Evolutionary conservation across 2,113 vertebrate species (phyloP).

Genomic region (Pachyramphus minor): DNA sequence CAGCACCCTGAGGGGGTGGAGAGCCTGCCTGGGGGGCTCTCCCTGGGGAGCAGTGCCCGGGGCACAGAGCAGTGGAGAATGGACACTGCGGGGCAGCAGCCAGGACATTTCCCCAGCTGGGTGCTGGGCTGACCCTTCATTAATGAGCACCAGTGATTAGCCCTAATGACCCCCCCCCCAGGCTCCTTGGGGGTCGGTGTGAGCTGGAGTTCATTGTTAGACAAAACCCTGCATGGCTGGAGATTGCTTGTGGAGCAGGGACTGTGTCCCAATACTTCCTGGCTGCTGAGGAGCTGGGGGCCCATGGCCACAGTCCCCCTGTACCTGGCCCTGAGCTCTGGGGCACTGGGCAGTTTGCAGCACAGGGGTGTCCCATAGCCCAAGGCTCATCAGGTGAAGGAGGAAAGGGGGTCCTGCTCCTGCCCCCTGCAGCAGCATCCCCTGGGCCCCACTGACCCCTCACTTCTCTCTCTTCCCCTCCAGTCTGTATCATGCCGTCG

Average conservation of each 20-base stretch:
- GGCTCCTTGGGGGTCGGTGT: not conserved
- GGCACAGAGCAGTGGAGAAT: rapidly evolving
- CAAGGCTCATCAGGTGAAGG: rapidly evolving
- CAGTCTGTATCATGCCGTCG: slow-evolving; percentile 78
- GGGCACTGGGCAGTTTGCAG: not conserved
- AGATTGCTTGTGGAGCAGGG: rapidly evolving
- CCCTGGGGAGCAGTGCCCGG: not conserved
- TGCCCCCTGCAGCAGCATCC: not conserved
- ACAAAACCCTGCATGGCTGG: not conserved
- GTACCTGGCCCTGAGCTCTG: rapidly evolving
- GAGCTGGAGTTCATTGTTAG: not conserved
- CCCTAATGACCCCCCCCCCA: not conserved
- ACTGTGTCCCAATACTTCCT: rapidly evolving
- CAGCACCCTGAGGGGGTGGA: not conserved
- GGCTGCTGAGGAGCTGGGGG: not conserved
- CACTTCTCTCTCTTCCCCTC: not conserved
- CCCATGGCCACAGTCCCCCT: not conserved
- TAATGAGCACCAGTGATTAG: not conserved
- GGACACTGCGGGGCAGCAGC: rapidly evolving
- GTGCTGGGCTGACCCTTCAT: not conserved
- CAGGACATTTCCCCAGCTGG: not conserved
- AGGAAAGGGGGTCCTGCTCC: too few relatives aligned
- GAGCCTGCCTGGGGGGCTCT: not conserved
- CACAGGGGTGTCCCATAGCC: rapidly evolving
- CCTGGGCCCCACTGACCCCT: not conserved